Base-by-base conservation (phyloP, 2,888 invertebrate genomes). In the Chalcis sispes region DNA sequence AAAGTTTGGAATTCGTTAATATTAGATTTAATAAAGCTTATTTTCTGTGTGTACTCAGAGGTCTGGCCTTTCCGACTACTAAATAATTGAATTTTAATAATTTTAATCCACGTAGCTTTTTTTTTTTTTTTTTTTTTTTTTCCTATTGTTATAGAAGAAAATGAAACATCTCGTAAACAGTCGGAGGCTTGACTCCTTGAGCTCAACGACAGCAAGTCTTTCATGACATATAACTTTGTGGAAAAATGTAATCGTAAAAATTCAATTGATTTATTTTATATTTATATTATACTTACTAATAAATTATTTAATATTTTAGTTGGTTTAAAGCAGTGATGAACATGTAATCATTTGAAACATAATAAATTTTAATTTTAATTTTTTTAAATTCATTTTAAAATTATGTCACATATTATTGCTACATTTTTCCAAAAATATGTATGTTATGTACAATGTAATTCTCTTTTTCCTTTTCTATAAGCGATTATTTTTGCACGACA, bases 401-500 rank as follows among this genome's bases (percentile, higher is more conserved):
- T 42, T 42, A 13, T 42, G 2, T 42, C 15, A 42, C 42, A 42
- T 42, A n/a, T n/a, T 8, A 42, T 42, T 42, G 4, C 42, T 36
- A 36, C 42, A 13, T 66, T 52, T 50, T 48, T 23, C 10, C 20
- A 18, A 36, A n/a, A n/a, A 4, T 59, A 70, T 50, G 42, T 15
- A 59, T 59, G 59, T 18, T 48, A 36, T 10, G 42, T 42, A n/a
- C n/a, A n/a, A n/a, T 74, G 20, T 56, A 72, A 54, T 67, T 15
- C 40, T 66, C 32, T 59, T 58, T 59, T 56, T 75, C 62, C 52
- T 36, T 72, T 72, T 58, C 23, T 64, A 69, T n/a, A n/a, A 40
- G 56, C 52, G 59, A 69, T 72, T 59, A n/a, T 52, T 72, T 72
- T 71, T 58, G 65, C 56, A 65, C 18, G 36, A 62, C 48, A 77